phyloP scores from a whole-genome alignment of 2,797 vertebrate genomes.

The Gymnothorax javanicus region DNA sequence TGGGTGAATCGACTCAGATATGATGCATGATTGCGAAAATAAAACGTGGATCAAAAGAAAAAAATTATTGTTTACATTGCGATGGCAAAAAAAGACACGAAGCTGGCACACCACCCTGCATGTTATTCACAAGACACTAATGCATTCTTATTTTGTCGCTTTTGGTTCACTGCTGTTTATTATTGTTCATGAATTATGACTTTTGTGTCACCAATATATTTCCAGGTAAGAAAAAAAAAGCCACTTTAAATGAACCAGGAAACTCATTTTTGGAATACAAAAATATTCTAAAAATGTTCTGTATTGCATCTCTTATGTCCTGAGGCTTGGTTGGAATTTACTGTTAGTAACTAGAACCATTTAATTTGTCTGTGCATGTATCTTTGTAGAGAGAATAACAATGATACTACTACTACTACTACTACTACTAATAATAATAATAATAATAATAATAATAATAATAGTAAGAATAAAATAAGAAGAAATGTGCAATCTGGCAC shows the following conservation, averaged over 20 bases:
- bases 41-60: not conserved
- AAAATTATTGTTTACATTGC: not conserved
- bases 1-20: not conserved
- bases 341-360: not conserved
- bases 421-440: not conserved
- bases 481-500: too few species aligned
- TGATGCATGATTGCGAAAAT: not conserved
- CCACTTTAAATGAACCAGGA: not conserved
- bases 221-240: not conserved
- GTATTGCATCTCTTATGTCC: not conserved
- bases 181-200: not conserved
- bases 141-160: not conserved
- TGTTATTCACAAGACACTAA: not conserved
- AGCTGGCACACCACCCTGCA: not conserved
- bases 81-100: not conserved
- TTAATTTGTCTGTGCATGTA: not conserved
- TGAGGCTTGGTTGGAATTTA: not conserved
- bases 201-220: not conserved
- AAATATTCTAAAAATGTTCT: not conserved
- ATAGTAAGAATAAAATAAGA: too few species aligned
- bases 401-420: not conserved
- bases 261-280: not conserved
- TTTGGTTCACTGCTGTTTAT: not conserved
- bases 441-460: too few species aligned
- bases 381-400: not conserved